These are phyloP conservation scores for Acrocyrtus sp. DNA, from an alignment of 2,888 invertebrate genomes.

Conservation along the genomic window DNA sequence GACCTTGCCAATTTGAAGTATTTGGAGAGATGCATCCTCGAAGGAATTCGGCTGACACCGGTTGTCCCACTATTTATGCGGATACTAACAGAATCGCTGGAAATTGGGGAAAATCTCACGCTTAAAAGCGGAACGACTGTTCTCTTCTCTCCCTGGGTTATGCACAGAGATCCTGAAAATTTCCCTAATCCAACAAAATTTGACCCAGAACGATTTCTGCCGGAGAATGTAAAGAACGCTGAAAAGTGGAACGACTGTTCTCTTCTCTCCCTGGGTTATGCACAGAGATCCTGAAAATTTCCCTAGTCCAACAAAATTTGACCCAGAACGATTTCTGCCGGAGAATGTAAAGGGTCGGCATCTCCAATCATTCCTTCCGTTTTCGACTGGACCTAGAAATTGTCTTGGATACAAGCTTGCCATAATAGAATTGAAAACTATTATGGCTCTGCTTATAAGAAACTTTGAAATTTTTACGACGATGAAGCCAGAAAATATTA, in stretches of 20 bases:
- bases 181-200: background rate
- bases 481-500: no score
- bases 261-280: background rate
- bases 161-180: background rate
- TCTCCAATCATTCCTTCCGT: conserved; percentile 1
- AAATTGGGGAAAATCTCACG: background rate
- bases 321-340: conserved; percentile 19
- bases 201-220: no score
- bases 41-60: background rate
- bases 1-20: conserved; percentile 3
- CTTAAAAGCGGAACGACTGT: background rate
- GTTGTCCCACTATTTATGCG: background rate
- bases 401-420: conserved; percentile 16
- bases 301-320: background rate
- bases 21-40: conserved; percentile 13
- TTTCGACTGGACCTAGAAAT: background rate
- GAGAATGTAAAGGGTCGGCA: background rate
- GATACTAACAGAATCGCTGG: background rate
- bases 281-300: conserved; percentile 2
- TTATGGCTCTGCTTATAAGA: background rate
- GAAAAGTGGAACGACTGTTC: no score
- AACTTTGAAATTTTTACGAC: conserved; percentile 10
- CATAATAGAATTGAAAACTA: background rate
- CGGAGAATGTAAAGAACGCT: no score
- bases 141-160: background rate